Evolutionary conservation across 2,888 invertebrate genomes (phyloP).

Genomic region (Heliconius ismenius): DNA sequence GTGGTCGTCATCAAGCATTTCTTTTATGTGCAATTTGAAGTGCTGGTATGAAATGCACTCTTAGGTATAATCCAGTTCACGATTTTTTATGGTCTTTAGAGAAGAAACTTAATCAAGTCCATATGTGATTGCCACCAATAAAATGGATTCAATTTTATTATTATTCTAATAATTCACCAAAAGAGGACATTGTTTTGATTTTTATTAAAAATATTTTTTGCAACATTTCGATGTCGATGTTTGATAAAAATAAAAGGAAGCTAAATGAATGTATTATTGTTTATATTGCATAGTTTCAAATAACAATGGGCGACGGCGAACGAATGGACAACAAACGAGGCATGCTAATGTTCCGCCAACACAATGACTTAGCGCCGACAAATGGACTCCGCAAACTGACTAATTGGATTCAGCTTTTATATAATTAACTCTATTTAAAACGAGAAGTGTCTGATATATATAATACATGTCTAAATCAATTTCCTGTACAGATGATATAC

Average conservation of each 20-base stretch:
- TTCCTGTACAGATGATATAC: background rate
- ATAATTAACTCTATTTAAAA: background rate
- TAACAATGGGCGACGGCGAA: constrained; percentile 40
- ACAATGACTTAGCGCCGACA: constrained; percentile 42
- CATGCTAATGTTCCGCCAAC: constrained; percentile 43
- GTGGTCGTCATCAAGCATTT: constrained; percentile 34
- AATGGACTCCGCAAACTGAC: constrained; percentile 34
- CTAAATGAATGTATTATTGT: constrained; percentile 3
- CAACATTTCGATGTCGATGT: too few species aligned
- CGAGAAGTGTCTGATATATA: background rate
- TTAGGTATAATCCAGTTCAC: constrained; percentile 23
- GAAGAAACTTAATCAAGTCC: constrained; percentile 10
- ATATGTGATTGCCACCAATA: background rate
- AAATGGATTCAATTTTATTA: background rate
- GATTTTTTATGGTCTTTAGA: constrained; percentile 7
- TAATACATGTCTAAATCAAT: background rate
- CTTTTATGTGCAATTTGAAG: constrained; percentile 40
- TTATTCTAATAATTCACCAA: background rate
- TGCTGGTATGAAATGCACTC: constrained; percentile 6
- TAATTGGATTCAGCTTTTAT: constrained; percentile 31
- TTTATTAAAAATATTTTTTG: background rate
- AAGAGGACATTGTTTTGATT: background rate
- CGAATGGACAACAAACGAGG: constrained; percentile 38
- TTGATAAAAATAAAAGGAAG: background rate
- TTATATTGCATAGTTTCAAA: constrained; percentile 29